A percentile compares a stretch with the other conserved stretches of the same genome.
Conservation (phyloP, 2,888 invertebrate genomes). For the Rhodophaea formosa region DNA sequence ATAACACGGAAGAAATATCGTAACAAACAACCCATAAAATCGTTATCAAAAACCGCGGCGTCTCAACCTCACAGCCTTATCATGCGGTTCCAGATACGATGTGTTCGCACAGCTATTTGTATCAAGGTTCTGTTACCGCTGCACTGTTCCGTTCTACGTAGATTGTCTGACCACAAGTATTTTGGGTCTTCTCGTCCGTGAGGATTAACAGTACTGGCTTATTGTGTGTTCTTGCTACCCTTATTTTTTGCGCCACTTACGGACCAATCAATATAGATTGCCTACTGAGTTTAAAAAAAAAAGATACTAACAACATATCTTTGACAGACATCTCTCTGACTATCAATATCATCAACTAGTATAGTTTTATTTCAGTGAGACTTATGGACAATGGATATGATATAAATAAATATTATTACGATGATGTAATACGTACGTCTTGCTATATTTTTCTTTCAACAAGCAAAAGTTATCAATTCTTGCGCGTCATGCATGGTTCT, state of each 20-base stretch:
- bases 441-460: not conserved
- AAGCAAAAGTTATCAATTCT: not conserved
- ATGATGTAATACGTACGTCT: not conserved
- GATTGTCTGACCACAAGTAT: slow-evolving; percentile 26
- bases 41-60: slow-evolving; percentile 41
- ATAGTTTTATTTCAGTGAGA: not conserved
- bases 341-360: no score
- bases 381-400: not conserved
- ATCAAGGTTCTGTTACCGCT: slow-evolving; percentile 37
- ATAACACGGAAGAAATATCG: not conserved
- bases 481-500: no score
- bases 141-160: slow-evolving; percentile 32
- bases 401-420: not conserved
- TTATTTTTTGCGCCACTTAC: not conserved
- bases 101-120: slow-evolving; percentile 38
- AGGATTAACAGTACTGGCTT: not conserved
- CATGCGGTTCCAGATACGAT: slow-evolving; percentile 42
- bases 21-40: slow-evolving; percentile 20
- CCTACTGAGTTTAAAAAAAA: no score
- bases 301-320: no score
- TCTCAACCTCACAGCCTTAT: slow-evolving; percentile 32
- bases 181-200: not conserved
- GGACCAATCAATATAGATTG: no score
- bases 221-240: not conserved
- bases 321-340: no score